Conservation (phyloP, 2,888 invertebrate species). For the Drosophila mimica region DNA sequence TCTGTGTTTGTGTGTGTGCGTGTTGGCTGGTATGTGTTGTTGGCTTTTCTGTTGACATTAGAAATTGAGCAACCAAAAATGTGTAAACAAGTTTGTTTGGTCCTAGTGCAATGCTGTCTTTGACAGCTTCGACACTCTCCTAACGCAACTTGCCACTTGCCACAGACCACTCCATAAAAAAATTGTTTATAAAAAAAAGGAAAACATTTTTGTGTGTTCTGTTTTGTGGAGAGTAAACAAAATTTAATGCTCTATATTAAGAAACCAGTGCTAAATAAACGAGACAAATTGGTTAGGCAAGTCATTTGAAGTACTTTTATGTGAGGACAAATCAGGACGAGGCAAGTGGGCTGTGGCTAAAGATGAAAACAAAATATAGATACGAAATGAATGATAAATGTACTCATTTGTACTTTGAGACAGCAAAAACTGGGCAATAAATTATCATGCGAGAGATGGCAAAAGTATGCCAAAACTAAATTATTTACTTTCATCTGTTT, state of each 20-base stretch:
- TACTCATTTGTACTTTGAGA: slow-evolving; percentile 25
- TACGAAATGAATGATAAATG: slow-evolving; percentile 51
- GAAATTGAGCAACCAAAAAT: slow-evolving; percentile 79
- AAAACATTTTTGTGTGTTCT: slow-evolving; percentile 34
- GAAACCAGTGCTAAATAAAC: slow-evolving; percentile 53
- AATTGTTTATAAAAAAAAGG: slow-evolving; percentile 30
- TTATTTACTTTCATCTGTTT: slow-evolving; percentile 38
- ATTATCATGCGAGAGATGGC: slow-evolving; percentile 31
- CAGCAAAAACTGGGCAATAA: slow-evolving; percentile 40
- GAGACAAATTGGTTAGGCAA: slow-evolving; percentile 57
- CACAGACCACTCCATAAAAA: slow-evolving; percentile 30
- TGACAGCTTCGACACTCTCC: slow-evolving; percentile 48
- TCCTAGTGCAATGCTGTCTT: slow-evolving; percentile 70
- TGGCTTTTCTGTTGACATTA: slow-evolving; percentile 74
- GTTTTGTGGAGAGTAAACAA: slow-evolving; percentile 26
- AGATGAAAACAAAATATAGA: slow-evolving; percentile 16
- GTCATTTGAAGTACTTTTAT: slow-evolving; percentile 36
- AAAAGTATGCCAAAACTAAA: slow-evolving; percentile 39
- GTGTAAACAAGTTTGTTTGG: slow-evolving; percentile 79
- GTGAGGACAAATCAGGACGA: slow-evolving; percentile 43
- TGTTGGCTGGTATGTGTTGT: slow-evolving; percentile 39
- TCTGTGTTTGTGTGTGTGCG: slow-evolving; percentile 18
- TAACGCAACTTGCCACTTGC: slow-evolving; percentile 37
- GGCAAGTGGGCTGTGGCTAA: slow-evolving; percentile 35
- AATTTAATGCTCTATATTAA: slow-evolving; percentile 40